A percentile compares a stretch with the other conserved stretches of the same genome.
Evolutionary conservation across 2,113 vertebrate species (phyloP).

Genomic region (Lota lota): DNA sequence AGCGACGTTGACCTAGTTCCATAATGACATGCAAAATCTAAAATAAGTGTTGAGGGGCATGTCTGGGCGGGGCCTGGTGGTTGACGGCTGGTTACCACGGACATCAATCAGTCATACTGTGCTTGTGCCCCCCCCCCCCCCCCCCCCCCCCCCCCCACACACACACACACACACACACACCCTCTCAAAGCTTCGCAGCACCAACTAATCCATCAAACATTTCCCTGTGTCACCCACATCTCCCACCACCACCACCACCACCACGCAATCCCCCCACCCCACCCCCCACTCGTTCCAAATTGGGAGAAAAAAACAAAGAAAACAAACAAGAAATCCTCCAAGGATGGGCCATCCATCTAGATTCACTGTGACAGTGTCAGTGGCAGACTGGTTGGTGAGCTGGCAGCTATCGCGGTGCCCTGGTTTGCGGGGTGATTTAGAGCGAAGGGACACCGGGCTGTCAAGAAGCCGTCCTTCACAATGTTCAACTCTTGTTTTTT

Average conservation of each 20-base stretch:
- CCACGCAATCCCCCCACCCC: too few species aligned
- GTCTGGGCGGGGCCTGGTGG: constrained; percentile 1
- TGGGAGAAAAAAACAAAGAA: constrained; percentile 18
- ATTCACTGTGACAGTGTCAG: constrained; percentile 46
- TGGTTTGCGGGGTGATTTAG: constrained; percentile 41
- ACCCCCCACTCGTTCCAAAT: too few species aligned
- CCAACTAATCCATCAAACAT: constrained; percentile 64
- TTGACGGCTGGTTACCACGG: constrained; percentile 50
- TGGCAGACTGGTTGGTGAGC: constrained; percentile 33
- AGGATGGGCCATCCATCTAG: constrained; percentile 57
- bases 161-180: constrained; percentile 14
- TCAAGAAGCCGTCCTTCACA: constrained; percentile 8
- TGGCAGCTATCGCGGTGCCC: constrained; percentile 29
- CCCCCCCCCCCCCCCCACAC: too few species aligned
- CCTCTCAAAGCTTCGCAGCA: constrained; percentile 46
- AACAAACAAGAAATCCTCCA: constrained; percentile 48
- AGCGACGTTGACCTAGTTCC: too few species aligned
- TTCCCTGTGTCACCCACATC: constrained; percentile 48
- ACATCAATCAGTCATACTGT: constrained; percentile 63
- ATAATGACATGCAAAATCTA: too few species aligned
- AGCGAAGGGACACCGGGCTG: constrained; percentile 17
- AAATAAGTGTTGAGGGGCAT: too few species aligned
- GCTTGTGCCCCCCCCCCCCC: constrained; percentile 52
- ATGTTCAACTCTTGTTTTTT: too few species aligned
- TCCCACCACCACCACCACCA: neutral